phyloP scores from a whole-genome alignment of 2,797 vertebrate species.

The Chrosomus eos region DNA sequence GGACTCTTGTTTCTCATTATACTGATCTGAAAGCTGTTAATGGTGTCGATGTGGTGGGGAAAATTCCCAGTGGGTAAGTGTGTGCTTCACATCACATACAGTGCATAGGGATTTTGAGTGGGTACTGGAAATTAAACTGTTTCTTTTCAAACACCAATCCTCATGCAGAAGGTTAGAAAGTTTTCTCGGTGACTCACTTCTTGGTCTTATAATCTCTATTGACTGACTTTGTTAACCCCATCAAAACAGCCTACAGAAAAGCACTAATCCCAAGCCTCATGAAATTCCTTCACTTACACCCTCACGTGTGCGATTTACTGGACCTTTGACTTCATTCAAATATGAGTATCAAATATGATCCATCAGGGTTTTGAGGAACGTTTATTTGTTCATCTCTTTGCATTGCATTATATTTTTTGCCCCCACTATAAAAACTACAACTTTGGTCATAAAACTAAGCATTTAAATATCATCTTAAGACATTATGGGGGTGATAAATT shows the following conservation, averaged over 20 bases:
- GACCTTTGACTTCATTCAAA: background rate
- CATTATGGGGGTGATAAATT: background rate
- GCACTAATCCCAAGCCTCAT: background rate
- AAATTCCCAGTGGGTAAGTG: conserved; percentile 89
- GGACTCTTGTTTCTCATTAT: conserved; percentile 84
- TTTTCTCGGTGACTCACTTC: background rate
- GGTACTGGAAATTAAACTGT: background rate
- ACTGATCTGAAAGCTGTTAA: conserved; percentile 71
- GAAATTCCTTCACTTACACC: background rate
- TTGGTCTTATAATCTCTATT: conserved; percentile 2
- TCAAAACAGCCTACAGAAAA: conserved; percentile 4
- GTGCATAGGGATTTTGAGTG: background rate
- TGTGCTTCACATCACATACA: background rate
- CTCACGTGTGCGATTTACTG: background rate
- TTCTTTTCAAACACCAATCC: background rate
- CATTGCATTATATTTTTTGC: background rate
- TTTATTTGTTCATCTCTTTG: background rate
- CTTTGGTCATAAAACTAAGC: background rate
- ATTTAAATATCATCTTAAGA: background rate
- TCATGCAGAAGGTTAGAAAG: background rate
- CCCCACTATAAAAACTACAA: background rate
- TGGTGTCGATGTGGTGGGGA: conserved; percentile 83
- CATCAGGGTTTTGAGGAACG: background rate
- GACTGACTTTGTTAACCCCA: background rate
- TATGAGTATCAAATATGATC: background rate